phyloP scores from a whole-genome alignment of 2,888 invertebrate genomes.

The Drosophila cracens region DNA sequence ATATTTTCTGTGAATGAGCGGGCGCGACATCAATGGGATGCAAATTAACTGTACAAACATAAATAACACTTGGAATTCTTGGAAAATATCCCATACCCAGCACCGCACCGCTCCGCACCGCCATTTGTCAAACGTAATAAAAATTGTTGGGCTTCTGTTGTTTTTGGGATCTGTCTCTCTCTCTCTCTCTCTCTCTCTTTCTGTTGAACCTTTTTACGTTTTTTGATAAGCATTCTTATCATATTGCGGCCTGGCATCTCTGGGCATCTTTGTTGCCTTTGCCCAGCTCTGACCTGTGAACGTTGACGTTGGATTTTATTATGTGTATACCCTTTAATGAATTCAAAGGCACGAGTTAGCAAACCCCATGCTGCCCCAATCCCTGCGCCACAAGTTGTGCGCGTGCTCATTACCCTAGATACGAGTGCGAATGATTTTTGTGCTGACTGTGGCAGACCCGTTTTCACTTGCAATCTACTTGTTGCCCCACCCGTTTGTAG shows the following conservation, averaged over 20 bases:
- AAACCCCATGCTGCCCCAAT: background rate
- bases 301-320: constrained; percentile 45
- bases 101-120: background rate
- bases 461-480: constrained; percentile 46
- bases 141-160: constrained; percentile 72
- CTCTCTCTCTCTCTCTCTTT: background rate
- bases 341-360: constrained; percentile 62
- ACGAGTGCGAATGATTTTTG: constrained; percentile 48
- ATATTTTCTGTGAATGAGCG: constrained; percentile 64
- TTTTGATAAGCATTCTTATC: constrained; percentile 64
- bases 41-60: constrained; percentile 79
- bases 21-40: constrained; percentile 74
- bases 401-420: constrained; percentile 70
- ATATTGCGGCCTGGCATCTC: constrained; percentile 22
- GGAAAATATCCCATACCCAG: constrained; percentile 47
- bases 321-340: constrained; percentile 60
- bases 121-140: constrained; percentile 74
- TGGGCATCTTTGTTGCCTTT: constrained; percentile 50
- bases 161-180: constrained; percentile 23
- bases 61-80: constrained; percentile 76
- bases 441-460: constrained; percentile 46
- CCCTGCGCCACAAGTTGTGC: constrained; percentile 21
- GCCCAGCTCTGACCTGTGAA: constrained; percentile 25
- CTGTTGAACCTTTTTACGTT: constrained; percentile 23
- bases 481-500: constrained; percentile 53